A percentile compares a stretch with the other conserved stretches of the same genome.
Conservation (phyloP, 2,797 vertebrate genomes). For the Clarias laeviceps region DNA sequence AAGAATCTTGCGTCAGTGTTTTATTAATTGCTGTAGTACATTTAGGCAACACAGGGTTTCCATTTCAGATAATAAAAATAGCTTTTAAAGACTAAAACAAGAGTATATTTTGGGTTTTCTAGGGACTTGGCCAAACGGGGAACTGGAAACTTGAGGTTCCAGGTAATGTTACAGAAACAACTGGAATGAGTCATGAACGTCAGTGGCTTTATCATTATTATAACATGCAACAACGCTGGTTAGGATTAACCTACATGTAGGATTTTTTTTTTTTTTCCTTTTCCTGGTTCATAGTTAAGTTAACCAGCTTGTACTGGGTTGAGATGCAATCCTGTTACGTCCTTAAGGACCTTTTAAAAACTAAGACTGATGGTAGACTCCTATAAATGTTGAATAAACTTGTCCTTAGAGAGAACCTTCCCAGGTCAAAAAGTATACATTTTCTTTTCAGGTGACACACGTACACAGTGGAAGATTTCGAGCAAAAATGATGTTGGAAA, state of each 20-base stretch:
- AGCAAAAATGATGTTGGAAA: too few relatives aligned
- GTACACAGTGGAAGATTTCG: too few relatives aligned
- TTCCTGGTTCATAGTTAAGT: neutral
- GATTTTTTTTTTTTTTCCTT: neutral
- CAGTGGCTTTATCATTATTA: neutral
- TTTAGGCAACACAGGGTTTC: neutral
- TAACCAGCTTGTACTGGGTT: neutral
- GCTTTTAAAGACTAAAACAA: neutral
- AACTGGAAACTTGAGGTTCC: neutral
- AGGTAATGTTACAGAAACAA: neutral
- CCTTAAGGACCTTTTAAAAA: neutral
- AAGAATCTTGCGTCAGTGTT: neutral
- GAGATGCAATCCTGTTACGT: neutral
- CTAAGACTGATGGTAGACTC: neutral
- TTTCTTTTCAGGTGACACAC: neutral
- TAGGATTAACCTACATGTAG: neutral
- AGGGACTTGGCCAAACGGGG: too few relatives aligned
- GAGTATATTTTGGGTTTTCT: neutral
- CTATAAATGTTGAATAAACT: neutral
- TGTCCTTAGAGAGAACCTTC: neutral
- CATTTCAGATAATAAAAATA: neutral
- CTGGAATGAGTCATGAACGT: neutral
- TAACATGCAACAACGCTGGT: too few relatives aligned
- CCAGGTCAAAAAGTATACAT: neutral
- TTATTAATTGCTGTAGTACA: too few relatives aligned